Evolutionary conservation across 1,140 invertebrate species (phyloP).

Genomic region (Ips typographus): DNA sequence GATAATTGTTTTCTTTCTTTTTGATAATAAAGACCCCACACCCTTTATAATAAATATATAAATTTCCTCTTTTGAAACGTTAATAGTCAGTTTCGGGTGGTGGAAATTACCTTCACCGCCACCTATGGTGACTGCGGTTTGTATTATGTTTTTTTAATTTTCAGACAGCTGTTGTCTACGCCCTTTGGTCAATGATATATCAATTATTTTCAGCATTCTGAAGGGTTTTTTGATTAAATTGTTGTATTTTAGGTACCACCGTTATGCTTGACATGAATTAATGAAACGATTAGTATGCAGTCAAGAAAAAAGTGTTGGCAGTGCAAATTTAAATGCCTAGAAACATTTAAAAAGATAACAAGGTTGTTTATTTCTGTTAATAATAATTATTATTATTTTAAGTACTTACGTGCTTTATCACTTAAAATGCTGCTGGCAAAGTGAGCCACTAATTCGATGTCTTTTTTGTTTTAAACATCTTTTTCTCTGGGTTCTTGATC

Average conservation of each 20-base stretch:
- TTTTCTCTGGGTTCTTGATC: too few species aligned
- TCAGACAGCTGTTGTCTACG: slow-evolving; percentile 18
- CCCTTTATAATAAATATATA: slow-evolving; percentile 22
- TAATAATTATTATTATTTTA: too few species aligned
- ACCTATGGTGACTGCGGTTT: slow-evolving; percentile 26
- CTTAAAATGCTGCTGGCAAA: too few species aligned
- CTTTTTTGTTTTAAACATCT: too few species aligned
- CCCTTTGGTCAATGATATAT: slow-evolving; percentile 25
- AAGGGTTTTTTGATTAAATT: background rate
- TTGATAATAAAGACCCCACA: slow-evolving; percentile 15
- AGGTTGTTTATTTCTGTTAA: too few species aligned
- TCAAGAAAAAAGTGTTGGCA: too few species aligned
- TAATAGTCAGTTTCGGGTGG: slow-evolving; percentile 20
- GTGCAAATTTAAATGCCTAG: too few species aligned
- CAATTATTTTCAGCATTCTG: slow-evolving; percentile 3
- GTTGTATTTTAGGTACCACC: background rate
- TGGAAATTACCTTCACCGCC: slow-evolving; percentile 12
- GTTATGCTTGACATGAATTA: too few species aligned
- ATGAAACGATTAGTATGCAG: too few species aligned
- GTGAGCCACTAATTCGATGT: too few species aligned
- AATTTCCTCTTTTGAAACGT: slow-evolving; percentile 18
- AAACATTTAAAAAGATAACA: too few species aligned
- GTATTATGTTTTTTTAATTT: slow-evolving; percentile 14
- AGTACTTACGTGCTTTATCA: too few species aligned
- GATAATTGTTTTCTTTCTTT: slow-evolving; percentile 9